Evolutionary conservation across 1,140 invertebrate species (phyloP).

Genomic region (Doryteuthis pealeii): DNA sequence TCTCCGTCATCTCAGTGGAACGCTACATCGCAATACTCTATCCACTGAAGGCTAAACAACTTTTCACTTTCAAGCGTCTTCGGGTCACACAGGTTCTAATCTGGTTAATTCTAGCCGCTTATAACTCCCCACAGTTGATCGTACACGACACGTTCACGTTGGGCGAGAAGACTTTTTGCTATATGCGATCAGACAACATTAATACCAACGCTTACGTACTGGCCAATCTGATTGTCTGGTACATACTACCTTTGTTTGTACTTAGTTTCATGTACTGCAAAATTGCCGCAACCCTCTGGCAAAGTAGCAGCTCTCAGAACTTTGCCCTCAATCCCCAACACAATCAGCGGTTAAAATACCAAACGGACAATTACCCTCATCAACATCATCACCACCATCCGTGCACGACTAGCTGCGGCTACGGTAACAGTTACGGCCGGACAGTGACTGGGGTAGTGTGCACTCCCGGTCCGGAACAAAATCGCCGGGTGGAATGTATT

Average conservation of each 20-base stretch:
- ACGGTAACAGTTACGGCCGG: no score
- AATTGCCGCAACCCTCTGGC: slow-evolving; percentile 68
- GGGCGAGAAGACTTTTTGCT: slow-evolving; percentile 22
- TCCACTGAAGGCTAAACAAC: slow-evolving; percentile 65
- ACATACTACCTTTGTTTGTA: slow-evolving; percentile 76
- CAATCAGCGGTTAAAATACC: no score
- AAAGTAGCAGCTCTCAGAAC: slow-evolving; percentile 19
- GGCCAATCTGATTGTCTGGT: slow-evolving; percentile 63
- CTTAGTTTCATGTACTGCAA: slow-evolving; percentile 84
- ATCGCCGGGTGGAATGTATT: no score
- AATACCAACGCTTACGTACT: slow-evolving; percentile 22
- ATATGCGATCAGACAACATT: slow-evolving; percentile 18
- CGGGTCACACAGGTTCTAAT: slow-evolving; percentile 25
- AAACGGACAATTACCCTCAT: no score
- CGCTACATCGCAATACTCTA: slow-evolving; percentile 77
- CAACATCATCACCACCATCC: no score
- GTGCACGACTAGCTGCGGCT: no score
- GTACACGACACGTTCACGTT: slow-evolving; percentile 35
- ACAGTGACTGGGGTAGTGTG: no score
- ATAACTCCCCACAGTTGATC: slow-evolving; percentile 42
- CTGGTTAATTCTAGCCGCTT: slow-evolving; percentile 40
- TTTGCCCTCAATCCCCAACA: not conserved
- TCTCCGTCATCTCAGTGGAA: slow-evolving; percentile 71
- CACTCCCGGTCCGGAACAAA: no score
- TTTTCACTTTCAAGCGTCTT: slow-evolving; percentile 36